Conservation (phyloP, 2,888 invertebrate genomes). For the Hirtodrosophila alboralis region DNA sequence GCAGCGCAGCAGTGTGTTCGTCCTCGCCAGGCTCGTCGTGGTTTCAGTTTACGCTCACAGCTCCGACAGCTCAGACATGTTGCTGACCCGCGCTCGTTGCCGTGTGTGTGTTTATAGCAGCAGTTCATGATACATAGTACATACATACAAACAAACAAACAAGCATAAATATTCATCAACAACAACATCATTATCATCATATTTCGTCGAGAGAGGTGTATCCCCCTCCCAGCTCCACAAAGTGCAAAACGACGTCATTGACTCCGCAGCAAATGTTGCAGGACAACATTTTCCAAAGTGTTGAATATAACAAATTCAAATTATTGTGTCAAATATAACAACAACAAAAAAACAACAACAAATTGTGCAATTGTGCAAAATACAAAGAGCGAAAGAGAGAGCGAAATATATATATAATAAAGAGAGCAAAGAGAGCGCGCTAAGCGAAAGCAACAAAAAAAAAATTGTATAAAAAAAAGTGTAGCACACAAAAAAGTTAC, state of each 20-base stretch:
- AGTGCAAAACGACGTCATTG: constrained; percentile 42
- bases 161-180: constrained; percentile 30
- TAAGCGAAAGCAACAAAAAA: constrained; percentile 19
- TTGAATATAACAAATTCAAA: constrained; percentile 10
- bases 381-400: constrained; percentile 17
- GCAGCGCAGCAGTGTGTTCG: constrained; percentile 43
- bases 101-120: constrained; percentile 68
- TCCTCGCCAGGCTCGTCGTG: constrained; percentile 64
- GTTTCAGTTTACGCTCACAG: constrained; percentile 80
- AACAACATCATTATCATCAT: constrained; percentile 22
- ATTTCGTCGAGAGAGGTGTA: constrained; percentile 18
- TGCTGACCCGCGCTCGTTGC: constrained; percentile 62
- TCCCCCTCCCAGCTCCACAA: constrained; percentile 14
- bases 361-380: constrained; percentile 64
- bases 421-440: constrained; percentile 11
- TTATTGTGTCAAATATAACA: constrained; percentile 39
- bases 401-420: neutral
- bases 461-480: constrained; percentile 26
- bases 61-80: constrained; percentile 81
- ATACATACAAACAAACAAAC: constrained; percentile 20
- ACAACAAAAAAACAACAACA: constrained; percentile 55
- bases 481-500: constrained; percentile 49
- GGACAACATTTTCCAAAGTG: constrained; percentile 37
- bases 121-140: constrained; percentile 41
- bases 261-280: constrained; percentile 64